Evolutionary conservation across 1,140 invertebrate genomes (phyloP).

Genomic region (Zelostemma sp.): DNA sequence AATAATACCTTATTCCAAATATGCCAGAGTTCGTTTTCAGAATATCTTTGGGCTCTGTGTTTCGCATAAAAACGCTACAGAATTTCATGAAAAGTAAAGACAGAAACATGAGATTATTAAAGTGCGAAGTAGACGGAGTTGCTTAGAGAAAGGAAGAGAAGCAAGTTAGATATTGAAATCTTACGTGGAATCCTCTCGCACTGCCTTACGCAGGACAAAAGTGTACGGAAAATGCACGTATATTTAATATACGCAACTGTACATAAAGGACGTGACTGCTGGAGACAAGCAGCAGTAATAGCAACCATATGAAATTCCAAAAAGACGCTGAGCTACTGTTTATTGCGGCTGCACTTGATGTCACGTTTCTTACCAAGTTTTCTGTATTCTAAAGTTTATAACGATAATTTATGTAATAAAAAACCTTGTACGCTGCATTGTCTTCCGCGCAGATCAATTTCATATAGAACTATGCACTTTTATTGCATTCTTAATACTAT

Average conservation of each 20-base stretch:
- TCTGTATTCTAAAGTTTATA: neutral
- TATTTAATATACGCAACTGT: conserved; percentile 20
- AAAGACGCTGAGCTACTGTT: too few relatives aligned
- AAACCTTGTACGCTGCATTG: too few relatives aligned
- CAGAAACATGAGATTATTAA: conserved; percentile 18
- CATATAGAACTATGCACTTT: too few relatives aligned
- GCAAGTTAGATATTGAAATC: conserved; percentile 25
- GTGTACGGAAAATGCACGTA: conserved; percentile 4
- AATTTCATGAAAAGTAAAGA: conserved; percentile 8
- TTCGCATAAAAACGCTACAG: neutral
- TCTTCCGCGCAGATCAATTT: too few relatives aligned
- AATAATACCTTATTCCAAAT: neutral
- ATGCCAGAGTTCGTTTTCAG: neutral
- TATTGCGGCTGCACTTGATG: conserved; percentile 12
- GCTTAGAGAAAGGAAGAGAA: conserved; percentile 1
- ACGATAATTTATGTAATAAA: too few relatives aligned
- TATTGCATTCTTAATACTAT: too few relatives aligned
- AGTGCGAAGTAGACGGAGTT: conserved; percentile 4
- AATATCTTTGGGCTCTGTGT: neutral
- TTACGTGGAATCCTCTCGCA: conserved; percentile 18
- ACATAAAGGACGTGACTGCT: conserved; percentile 13
- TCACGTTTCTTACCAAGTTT: neutral
- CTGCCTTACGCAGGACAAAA: conserved; percentile 6
- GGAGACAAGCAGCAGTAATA: conserved; percentile 13
- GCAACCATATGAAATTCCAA: conserved; percentile 23